Conservation (phyloP, 2,888 invertebrate species). For the Achlya flavicornis region DNA sequence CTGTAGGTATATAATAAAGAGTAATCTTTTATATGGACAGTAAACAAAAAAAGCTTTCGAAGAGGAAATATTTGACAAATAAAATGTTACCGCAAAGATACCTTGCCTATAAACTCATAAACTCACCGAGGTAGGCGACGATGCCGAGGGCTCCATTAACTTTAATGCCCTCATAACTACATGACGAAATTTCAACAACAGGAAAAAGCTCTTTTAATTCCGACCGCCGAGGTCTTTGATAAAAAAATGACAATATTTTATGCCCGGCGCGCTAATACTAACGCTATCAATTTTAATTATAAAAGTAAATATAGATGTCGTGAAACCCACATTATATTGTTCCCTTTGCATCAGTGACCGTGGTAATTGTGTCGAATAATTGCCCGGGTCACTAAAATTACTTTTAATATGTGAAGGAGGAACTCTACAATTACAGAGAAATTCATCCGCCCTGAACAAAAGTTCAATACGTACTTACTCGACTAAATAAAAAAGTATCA, state of each 20-base stretch:
- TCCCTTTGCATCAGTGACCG: neutral
- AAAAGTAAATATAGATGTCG: slow-evolving; percentile 8
- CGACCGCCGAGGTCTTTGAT: slow-evolving; percentile 47
- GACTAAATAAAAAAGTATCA: no score
- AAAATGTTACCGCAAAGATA: slow-evolving; percentile 58
- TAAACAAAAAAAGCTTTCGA: slow-evolving; percentile 25
- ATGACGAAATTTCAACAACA: slow-evolving; percentile 72
- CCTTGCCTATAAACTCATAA: slow-evolving; percentile 67
- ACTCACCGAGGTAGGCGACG: slow-evolving; percentile 59
- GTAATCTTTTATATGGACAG: neutral
- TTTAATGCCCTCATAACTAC: slow-evolving; percentile 75
- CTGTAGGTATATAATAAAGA: neutral
- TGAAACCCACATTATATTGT: neutral
- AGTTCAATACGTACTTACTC: no score
- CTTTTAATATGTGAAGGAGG: no score
- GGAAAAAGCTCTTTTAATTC: slow-evolving; percentile 74
- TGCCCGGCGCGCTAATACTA: slow-evolving; percentile 18
- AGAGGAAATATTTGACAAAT: slow-evolving; percentile 57
- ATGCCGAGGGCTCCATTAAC: slow-evolving; percentile 69
- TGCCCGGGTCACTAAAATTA: no score
- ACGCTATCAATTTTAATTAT: slow-evolving; percentile 10
- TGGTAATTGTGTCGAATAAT: no score
- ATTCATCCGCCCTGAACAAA: no score
- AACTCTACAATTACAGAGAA: no score
- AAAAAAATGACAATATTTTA: slow-evolving; percentile 29